Evolutionary conservation across 92 coral and sea anemone genomes (phyloP).

Genomic region (Parazoanthus swiftii): DNA sequence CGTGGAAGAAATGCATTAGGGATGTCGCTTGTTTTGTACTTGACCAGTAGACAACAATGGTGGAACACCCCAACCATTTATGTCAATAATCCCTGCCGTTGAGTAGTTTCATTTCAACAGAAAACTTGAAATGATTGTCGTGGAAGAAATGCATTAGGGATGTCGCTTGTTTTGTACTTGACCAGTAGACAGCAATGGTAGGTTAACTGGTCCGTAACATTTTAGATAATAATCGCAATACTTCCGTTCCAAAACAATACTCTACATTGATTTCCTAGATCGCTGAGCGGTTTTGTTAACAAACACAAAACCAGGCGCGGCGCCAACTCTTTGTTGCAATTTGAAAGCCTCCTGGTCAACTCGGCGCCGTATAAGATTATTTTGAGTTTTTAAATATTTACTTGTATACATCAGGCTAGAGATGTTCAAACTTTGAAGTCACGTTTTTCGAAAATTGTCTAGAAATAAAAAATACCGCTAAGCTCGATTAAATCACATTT

Average conservation of each 20-base stretch:
- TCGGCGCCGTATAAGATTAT: background rate
- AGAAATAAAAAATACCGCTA: no score
- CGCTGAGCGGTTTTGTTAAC: background rate
- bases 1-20: no score
- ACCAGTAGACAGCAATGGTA: no score
- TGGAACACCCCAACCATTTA: no score
- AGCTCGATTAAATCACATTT: background rate
- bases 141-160: no score
- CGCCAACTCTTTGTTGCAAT: background rate
- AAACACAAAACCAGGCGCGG: background rate
- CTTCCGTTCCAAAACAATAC: background rate
- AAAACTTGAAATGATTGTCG: no score
- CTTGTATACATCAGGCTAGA: background rate
- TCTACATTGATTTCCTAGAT: background rate
- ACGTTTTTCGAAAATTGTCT: background rate
- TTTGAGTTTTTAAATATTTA: no score
- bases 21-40: no score
- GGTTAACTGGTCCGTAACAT: background rate
- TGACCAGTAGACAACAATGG: no score
- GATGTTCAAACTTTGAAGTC: background rate
- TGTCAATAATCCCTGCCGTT: no score
- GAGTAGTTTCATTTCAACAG: no score
- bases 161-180: no score
- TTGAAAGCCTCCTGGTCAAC: background rate
- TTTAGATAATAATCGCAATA: background rate